A percentile compares a stretch with the other conserved stretches of the same genome.
Evolutionary conservation across 2,888 invertebrate genomes (phyloP).

Genomic region (Lissocephala sabroskyi): DNA sequence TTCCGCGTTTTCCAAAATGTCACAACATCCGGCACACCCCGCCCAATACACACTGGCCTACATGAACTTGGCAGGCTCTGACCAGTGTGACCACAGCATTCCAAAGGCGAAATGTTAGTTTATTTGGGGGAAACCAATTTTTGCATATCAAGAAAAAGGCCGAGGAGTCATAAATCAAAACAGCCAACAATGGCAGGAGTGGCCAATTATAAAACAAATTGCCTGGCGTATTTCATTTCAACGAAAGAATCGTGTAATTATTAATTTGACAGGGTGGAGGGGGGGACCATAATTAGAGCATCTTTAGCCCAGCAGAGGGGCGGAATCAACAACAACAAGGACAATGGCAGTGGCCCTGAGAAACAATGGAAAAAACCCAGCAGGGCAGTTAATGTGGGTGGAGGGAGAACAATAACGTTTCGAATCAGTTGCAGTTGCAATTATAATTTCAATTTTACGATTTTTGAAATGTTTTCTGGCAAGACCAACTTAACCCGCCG

Average conservation of each 20-base stretch:
- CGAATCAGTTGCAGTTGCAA: conserved; percentile 57
- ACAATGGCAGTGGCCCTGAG: not conserved
- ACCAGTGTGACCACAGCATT: no score
- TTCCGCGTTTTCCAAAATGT: conserved; percentile 47
- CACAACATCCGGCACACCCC: conserved; percentile 42
- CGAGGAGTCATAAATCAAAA: no score
- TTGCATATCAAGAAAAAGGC: no score
- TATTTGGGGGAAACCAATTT: no score
- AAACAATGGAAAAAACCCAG: not conserved
- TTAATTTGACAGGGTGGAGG: no score
- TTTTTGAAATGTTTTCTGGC: conserved; percentile 44
- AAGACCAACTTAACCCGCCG: conserved; percentile 15
- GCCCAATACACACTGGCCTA: no score
- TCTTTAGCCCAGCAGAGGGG: no score
- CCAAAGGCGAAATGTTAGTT: no score
- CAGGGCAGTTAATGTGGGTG: not conserved
- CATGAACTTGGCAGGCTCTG: conserved; percentile 38
- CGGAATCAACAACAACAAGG: conserved; percentile 12
- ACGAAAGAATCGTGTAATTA: conserved; percentile 40
- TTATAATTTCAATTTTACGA: conserved; percentile 65
- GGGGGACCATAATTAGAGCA: conserved; percentile 50
- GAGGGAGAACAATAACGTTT: conserved; percentile 25
- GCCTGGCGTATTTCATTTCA: not conserved
- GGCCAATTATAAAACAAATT: conserved; percentile 2
- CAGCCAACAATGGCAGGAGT: not conserved